Evolutionary conservation across 2,113 vertebrate species (phyloP), one percentile per base, ranked within the genome.

Genomic region (Pseudorasbora parva): DNA sequence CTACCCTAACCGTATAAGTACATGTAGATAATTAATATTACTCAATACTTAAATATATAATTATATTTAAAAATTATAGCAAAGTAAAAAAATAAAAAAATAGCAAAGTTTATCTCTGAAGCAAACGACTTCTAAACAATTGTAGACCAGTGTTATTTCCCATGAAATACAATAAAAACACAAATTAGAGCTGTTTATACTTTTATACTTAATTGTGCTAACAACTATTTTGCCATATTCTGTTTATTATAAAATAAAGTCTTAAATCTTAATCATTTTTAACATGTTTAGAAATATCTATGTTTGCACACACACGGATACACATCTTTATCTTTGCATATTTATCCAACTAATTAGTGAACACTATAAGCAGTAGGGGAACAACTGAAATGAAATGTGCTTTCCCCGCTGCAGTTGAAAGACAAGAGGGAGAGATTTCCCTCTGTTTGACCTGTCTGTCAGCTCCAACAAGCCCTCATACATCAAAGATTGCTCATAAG

Each of bases 401-500:
- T 37, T 57, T 76, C 27, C 17, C 30, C 51, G 15, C 54, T 57
- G 17, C 2, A 54, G 15, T 27, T 78, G 33, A 78, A 51, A 27
- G 27, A 21, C 88, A 88, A 90, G 88, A 87, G 82, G 91, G 86
- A 91, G 87, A 90, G 82, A 90, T 89, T 89, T 92, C 92, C 90
- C 89, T 93, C 87, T 92, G 90, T 93, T 91, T 93, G 88, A 89
- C 90, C 87, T 23, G 2, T 88, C 89, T 89, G 75, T 91, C 88
- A 91, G 73, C 88, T 78, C 85, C 57, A 87, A 33, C 77, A 79
- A 73, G 81, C 81, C 57, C 84, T 77, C 71, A 71, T 78, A 91
- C 93, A 93, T 94, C 91, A 93, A 93, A 93, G 86, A 21, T 51
- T 83, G 84, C 91, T 88, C 89, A 90, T 92, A 91, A 90, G 92